A percentile compares a stretch with the other conserved stretches of the same genome.
Evolutionary conservation across 2,113 vertebrate genomes (phyloP).

Genomic region (Rafetus swinhoei): DNA sequence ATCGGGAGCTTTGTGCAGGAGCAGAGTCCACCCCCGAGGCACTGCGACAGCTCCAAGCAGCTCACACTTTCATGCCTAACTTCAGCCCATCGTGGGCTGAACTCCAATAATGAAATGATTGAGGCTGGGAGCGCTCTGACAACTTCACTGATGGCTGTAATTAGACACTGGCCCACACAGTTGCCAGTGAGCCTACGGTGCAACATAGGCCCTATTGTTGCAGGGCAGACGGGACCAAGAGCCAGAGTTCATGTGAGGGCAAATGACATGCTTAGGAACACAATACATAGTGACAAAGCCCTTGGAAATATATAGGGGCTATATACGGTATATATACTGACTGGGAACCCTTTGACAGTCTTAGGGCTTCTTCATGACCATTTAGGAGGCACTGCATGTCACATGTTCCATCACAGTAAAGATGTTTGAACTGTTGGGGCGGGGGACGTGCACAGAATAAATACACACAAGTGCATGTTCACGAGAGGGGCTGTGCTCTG

Average conservation of each 20-base stretch:
- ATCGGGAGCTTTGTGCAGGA: neutral
- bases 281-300: neutral
- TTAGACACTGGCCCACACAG: constrained; percentile 57
- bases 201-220: constrained; percentile 23
- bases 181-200: neutral
- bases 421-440: neutral
- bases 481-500: neutral
- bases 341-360: neutral
- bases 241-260: constrained; percentile 12
- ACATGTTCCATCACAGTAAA: neutral
- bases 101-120: constrained; percentile 54
- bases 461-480: no score
- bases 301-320: neutral
- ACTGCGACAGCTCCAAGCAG: constrained; percentile 4
- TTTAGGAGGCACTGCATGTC: neutral
- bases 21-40: neutral
- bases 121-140: constrained; percentile 55
- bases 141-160: constrained; percentile 70
- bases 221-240: neutral
- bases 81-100: constrained; percentile 63
- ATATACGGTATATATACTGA: neutral
- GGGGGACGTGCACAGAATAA: no score
- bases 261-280: neutral
- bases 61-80: constrained; percentile 60
- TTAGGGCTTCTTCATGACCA: accelerated